Evolutionary conservation across 2,797 vertebrate genomes (phyloP).

Genomic region (Phrynocephalus guinanensis): DNA sequence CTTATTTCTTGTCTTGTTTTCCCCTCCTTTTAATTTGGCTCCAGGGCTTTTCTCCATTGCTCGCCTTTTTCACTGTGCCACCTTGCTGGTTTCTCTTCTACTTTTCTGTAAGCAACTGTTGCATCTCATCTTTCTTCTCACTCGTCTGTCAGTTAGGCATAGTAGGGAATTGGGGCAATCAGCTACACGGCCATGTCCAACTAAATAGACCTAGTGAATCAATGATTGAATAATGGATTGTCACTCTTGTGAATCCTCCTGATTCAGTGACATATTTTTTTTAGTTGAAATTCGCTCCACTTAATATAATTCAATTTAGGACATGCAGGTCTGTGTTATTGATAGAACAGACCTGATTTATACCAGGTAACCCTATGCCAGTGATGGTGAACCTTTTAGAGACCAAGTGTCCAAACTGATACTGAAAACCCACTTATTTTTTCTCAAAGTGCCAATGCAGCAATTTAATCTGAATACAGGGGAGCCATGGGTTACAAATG

Average conservation of each 20-base stretch:
- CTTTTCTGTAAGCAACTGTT: slow-evolving; percentile 47
- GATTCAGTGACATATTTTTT: no score
- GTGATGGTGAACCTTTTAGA: no score
- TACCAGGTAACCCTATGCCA: neutral
- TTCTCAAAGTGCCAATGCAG: neutral
- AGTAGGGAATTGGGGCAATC: neutral
- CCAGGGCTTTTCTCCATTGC: slow-evolving; percentile 4
- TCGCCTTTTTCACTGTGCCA: neutral
- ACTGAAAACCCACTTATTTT: neutral
- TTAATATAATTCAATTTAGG: no score
- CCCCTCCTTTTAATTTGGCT: slow-evolving; percentile 5
- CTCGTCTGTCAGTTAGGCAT: slow-evolving; percentile 25
- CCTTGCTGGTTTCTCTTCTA: slow-evolving; percentile 44
- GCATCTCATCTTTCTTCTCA: slow-evolving; percentile 30
- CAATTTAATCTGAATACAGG: no score
- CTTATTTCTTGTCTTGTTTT: neutral
- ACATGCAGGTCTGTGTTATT: neutral
- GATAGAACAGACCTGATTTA: neutral
- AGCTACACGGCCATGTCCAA: neutral
- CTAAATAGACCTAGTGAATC: neutral
- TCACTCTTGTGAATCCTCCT: no score
- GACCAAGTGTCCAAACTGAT: no score
- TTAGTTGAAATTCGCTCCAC: no score
- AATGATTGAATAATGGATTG: no score
- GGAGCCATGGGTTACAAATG: no score